phyloP scores from a whole-genome alignment of 2,797 vertebrate species.

The Oreortyx pictus region DNA sequence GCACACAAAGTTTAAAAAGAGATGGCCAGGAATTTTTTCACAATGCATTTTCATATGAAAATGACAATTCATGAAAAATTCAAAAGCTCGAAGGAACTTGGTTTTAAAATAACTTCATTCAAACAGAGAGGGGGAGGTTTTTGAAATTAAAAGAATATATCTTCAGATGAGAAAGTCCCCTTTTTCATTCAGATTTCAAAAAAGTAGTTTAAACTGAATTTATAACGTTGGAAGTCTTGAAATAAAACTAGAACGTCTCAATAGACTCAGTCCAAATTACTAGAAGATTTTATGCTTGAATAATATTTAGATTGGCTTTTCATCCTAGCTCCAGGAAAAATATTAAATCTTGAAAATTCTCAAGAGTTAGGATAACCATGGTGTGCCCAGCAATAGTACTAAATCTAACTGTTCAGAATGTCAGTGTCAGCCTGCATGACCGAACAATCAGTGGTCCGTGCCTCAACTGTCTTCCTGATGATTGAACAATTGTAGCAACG shows the following conservation, averaged over 20 bases:
- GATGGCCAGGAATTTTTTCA: background rate
- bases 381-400: background rate
- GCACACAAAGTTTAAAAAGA: background rate
- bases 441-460: background rate
- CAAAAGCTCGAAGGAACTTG: background rate
- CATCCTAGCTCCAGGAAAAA: slow-evolving; percentile 24
- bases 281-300: slow-evolving; percentile 16
- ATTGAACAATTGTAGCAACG: background rate
- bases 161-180: slow-evolving; percentile 15
- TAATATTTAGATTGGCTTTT: slow-evolving; percentile 53
- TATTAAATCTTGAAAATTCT: slow-evolving; percentile 9
- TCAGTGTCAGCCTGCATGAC: background rate
- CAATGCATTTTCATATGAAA: background rate
- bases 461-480: background rate
- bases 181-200: slow-evolving; percentile 7
- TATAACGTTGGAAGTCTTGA: slow-evolving; percentile 17
- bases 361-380: background rate
- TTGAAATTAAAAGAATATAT: background rate
- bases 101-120: background rate
- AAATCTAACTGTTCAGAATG: background rate
- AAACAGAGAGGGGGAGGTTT: background rate
- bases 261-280: slow-evolving; percentile 19
- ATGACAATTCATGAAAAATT: slow-evolving; percentile 18
- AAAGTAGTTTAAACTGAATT: slow-evolving; percentile 18
- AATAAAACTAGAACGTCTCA: slow-evolving; percentile 25